phyloP scores from a whole-genome alignment of 2,888 invertebrate genomes.

The Hyalella azteca region DNA sequence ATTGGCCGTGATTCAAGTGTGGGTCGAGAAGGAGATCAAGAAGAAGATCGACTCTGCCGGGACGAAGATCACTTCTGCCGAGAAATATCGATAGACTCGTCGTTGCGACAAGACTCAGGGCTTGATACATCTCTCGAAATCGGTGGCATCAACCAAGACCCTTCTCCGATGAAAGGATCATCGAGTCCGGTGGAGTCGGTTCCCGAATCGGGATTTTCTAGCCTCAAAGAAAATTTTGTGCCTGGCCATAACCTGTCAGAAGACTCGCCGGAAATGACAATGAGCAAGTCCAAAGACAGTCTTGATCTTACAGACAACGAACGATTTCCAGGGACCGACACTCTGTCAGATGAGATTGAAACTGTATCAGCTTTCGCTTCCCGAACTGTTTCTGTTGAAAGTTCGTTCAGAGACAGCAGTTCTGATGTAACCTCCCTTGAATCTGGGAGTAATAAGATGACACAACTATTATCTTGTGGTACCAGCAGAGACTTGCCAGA shows the following conservation, averaged over 20 bases:
- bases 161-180: not conserved
- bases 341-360: conserved; percentile 56
- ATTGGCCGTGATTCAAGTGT: conserved; percentile 22
- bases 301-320: conserved; percentile 51
- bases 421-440: conserved; percentile 45
- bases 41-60: not conserved
- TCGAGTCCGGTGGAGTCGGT: conserved; percentile 56
- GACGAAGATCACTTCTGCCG: not conserved
- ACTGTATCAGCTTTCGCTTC: conserved; percentile 49
- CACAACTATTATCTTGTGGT: conserved; percentile 18
- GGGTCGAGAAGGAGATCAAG: no score
- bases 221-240: conserved; percentile 47
- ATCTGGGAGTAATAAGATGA: not conserved
- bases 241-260: conserved; percentile 4
- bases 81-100: conserved; percentile 12
- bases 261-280: conserved; percentile 37
- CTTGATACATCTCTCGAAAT: conserved; percentile 11
- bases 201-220: conserved; percentile 56
- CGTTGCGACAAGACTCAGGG: conserved; percentile 4
- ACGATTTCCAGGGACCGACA: conserved; percentile 48
- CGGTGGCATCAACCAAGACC: not conserved
- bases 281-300: conserved; percentile 57
- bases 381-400: conserved; percentile 48
- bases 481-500: conserved; percentile 22
- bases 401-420: conserved; percentile 50